These are phyloP conservation scores for Lemur catta DNA, from an alignment of 2,797 vertebrate genomes.

Conservation along the genomic window DNA sequence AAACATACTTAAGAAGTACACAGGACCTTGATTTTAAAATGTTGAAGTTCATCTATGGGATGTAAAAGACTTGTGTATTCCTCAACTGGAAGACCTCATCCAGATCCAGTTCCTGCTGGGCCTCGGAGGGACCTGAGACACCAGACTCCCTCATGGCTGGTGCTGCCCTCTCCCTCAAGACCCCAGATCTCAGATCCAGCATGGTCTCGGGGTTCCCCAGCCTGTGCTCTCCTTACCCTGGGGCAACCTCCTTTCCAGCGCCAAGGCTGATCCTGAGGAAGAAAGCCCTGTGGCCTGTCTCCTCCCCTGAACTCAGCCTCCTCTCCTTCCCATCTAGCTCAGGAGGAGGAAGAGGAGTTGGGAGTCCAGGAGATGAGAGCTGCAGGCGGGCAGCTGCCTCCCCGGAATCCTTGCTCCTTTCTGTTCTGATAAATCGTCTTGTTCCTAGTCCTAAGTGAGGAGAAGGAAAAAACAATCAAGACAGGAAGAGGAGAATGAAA, in stretches of 20 bases:
- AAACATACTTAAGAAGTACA: not conserved
- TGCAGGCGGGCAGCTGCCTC: not conserved
- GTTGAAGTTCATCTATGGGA: not conserved
- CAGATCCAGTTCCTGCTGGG: not conserved
- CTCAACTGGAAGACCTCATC: not conserved
- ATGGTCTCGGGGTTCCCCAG: not conserved
- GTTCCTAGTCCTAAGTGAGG: not conserved
- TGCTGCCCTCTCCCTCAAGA: not conserved
- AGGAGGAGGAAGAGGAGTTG: not conserved
- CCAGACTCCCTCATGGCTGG: not conserved
- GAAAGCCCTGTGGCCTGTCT: not conserved
- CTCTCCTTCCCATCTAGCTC: not conserved
- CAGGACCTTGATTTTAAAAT: not conserved
- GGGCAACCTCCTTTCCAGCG: not conserved
- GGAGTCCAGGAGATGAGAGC: not conserved
- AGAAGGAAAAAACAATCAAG: not conserved
- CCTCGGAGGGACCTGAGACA: not conserved
- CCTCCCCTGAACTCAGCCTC: not conserved
- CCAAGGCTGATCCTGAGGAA: not conserved
- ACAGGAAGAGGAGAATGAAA: not conserved
- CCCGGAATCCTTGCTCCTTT: not conserved
- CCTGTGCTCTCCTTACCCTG: not conserved
- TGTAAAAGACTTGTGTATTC: not conserved
- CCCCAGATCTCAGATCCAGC: not conserved
- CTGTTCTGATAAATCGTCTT: not conserved